A percentile compares a stretch with the other conserved stretches of the same genome.
These are phyloP conservation scores for Pseudochirops corinnae DNA, from an alignment of 2,797 vertebrate species.

Conservation along the genomic window DNA sequence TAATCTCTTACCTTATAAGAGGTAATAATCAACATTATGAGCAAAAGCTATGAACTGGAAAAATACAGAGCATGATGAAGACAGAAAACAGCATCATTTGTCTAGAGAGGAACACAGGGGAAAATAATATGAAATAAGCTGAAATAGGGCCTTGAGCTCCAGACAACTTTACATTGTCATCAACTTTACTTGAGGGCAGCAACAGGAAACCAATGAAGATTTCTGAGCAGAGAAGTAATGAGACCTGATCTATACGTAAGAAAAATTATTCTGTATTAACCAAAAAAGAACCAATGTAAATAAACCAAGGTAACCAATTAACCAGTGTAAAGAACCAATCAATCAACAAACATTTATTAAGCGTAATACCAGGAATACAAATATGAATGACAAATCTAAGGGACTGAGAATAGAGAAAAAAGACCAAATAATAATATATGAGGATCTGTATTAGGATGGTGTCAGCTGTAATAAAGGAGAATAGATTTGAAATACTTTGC, in stretches of 20 bases:
- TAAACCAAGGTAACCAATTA: too few species aligned
- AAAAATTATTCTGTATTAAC: not conserved
- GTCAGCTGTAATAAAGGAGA: not conserved
- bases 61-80: not conserved
- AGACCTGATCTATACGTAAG: too few species aligned
- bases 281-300: too few species aligned
- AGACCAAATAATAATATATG: not conserved
- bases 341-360: not conserved
- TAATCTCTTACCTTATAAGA: too few species aligned
- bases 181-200: too few species aligned
- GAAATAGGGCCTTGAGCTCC: too few species aligned
- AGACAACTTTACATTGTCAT: too few species aligned
- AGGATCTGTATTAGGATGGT: not conserved
- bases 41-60: not conserved
- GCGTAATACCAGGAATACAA: not conserved
- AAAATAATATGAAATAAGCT: too few species aligned
- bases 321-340: not conserved
- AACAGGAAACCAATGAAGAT: too few species aligned
- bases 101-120: too few species aligned
- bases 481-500: not conserved
- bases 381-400: not conserved
- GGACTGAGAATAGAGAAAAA: not conserved
- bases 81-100: not conserved
- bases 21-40: too few species aligned
- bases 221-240: too few species aligned